Conservation (phyloP, 2,797 vertebrate genomes). For the Gobionotothen gibberifrons region DNA sequence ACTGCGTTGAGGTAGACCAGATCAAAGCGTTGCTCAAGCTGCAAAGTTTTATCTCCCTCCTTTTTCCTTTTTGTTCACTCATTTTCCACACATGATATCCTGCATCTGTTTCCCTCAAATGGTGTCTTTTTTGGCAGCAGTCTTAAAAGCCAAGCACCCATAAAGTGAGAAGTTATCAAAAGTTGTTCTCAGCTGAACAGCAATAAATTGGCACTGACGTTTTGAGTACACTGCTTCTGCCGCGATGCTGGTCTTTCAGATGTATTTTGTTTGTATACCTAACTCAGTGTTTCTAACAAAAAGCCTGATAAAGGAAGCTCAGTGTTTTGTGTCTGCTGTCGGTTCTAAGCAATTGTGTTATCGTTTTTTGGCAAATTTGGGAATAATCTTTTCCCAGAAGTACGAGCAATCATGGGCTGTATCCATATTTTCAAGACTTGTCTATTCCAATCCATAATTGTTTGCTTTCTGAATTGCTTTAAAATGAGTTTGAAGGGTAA, state of each 20-base stretch:
- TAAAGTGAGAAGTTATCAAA: constrained; percentile 79
- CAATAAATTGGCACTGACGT: constrained; percentile 78
- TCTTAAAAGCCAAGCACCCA: constrained; percentile 71
- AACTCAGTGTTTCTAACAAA: constrained; percentile 39
- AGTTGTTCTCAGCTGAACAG: constrained; percentile 68
- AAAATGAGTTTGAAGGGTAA: constrained; percentile 18
- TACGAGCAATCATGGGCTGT: constrained; percentile 7
- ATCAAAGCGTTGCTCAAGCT: constrained; percentile 74
- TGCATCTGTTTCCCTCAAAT: constrained; percentile 77
- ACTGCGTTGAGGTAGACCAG: constrained; percentile 65
- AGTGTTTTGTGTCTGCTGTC: constrained; percentile 22
- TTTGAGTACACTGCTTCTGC: constrained; percentile 68
- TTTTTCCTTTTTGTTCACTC: constrained; percentile 69
- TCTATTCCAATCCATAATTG: constrained; percentile 41
- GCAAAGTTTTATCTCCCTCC: constrained; percentile 74
- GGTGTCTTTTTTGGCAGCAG: constrained; percentile 70
- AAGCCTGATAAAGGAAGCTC: constrained; percentile 17
- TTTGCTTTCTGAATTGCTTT: constrained; percentile 39
- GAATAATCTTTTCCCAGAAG: constrained; percentile 47
- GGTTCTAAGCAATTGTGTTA: constrained; percentile 31
- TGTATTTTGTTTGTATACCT: constrained; percentile 60
- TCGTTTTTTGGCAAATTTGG: constrained; percentile 27
- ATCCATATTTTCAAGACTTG: constrained; percentile 28
- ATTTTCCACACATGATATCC: constrained; percentile 75
- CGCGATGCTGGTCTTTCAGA: constrained; percentile 51